Evolutionary conservation across 2,797 vertebrate genomes (phyloP).

Genomic region (Heteromormyrus szaboi): DNA sequence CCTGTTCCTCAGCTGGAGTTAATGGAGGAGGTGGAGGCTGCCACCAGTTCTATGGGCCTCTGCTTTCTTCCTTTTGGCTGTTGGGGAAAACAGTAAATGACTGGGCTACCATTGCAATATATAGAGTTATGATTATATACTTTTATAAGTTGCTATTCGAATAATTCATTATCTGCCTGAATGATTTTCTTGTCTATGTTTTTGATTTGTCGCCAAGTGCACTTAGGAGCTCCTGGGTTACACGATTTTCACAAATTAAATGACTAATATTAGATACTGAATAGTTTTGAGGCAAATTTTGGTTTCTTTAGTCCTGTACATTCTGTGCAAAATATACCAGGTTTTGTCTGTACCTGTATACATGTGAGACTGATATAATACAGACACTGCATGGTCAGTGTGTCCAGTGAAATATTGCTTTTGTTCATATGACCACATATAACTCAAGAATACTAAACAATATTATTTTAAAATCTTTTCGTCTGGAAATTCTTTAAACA

Average conservation of each 20-base stretch:
- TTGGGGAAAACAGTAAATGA: background rate
- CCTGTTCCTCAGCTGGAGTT: slow-evolving; percentile 11
- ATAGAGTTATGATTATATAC: background rate
- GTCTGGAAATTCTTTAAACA: background rate
- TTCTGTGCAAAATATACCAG: background rate
- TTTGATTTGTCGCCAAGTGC: background rate
- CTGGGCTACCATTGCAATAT: background rate
- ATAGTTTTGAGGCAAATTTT: background rate
- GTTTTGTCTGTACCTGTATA: background rate
- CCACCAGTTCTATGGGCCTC: background rate
- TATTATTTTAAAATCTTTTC: background rate
- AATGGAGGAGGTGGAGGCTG: background rate
- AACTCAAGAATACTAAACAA: background rate
- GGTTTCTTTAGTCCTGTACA: background rate
- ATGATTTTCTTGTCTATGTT: slow-evolving; percentile 1
- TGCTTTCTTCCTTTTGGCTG: slow-evolving; percentile 21
- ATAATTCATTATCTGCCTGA: background rate
- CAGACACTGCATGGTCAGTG: background rate
- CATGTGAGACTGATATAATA: background rate
- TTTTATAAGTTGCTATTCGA: background rate
- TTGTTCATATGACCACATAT: background rate
- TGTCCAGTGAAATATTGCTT: background rate
- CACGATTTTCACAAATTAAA: background rate
- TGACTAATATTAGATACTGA: background rate
- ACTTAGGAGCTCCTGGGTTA: background rate